phyloP scores from a whole-genome alignment of 2,113 vertebrate species.

The mouse (Mus musculus) region GRCm39 chr3:85284001-85284500 shows the following conservation, averaged over 20 bases:
- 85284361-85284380: neutral
- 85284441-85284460: neutral
- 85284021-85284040: neutral
- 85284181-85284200: constrained; percentile 51
- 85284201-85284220: neutral
- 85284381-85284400: neutral
- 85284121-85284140: constrained; percentile 68
- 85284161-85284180: constrained; percentile 60
- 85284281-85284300: neutral
- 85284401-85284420: neutral
- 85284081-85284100: constrained; percentile 36
- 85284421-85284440: neutral
- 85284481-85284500: neutral
- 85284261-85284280: neutral
- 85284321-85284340: neutral
- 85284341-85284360: neutral
- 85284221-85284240: constrained; percentile 49
- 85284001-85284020: neutral
- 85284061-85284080: constrained; percentile 62
- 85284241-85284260: constrained; percentile 23
- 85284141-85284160: constrained; percentile 69
- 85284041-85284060: constrained; percentile 7
- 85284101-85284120: constrained; percentile 67
- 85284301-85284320: neutral
- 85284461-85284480: neutral